Evolutionary conservation across 2,797 vertebrate species (phyloP).

Genomic region (Eulemur albifrons): DNA sequence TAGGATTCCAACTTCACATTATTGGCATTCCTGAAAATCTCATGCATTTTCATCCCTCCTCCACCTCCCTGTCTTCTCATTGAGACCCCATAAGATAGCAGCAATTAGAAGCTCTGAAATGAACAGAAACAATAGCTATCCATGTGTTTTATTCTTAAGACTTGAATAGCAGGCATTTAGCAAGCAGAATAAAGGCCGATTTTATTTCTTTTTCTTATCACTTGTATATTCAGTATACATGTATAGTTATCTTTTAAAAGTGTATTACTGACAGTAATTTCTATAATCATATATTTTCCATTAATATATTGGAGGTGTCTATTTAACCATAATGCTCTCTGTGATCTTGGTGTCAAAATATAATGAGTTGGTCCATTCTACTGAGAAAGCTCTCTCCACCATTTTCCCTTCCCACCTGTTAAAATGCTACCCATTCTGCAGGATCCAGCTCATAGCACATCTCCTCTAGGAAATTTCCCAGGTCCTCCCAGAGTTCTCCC

Average conservation of each 20-base stretch:
- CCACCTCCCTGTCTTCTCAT: neutral
- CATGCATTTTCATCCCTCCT: neutral
- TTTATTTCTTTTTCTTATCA: neutral
- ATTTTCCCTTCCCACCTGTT: neutral
- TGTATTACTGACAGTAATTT: neutral
- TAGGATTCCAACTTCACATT: constrained; percentile 32
- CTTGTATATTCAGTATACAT: neutral
- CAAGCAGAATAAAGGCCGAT: constrained; percentile 9
- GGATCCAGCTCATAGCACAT: neutral
- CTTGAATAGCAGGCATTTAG: constrained; percentile 39
- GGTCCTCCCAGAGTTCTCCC: neutral
- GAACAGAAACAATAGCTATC: constrained; percentile 56
- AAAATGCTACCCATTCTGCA: neutral
- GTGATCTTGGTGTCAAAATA: constrained; percentile 25
- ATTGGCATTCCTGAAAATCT: constrained; percentile 30
- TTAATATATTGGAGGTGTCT: neutral
- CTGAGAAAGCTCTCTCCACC: neutral
- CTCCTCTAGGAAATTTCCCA: neutral
- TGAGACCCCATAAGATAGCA: constrained; percentile 29
- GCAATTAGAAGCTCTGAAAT: constrained; percentile 51
- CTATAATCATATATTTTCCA: neutral
- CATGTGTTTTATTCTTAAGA: constrained; percentile 32
- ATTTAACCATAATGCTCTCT: neutral
- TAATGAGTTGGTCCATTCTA: neutral
- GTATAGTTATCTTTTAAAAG: constrained; percentile 2